phyloP scores from a whole-genome alignment of 2,113 vertebrate genomes.

The Carlito syrichta region DNA sequence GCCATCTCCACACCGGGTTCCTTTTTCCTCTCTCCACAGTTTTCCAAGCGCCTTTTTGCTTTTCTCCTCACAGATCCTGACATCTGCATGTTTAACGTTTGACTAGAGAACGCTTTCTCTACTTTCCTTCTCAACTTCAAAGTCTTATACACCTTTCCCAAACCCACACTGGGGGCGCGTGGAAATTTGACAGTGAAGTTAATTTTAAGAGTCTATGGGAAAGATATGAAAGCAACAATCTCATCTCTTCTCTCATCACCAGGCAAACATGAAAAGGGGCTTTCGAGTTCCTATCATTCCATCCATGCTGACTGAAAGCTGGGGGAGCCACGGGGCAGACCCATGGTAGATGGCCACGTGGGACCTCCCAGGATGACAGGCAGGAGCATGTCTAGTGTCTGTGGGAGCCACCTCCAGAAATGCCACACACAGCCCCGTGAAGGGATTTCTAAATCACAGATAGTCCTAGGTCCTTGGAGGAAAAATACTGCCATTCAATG shows the following conservation, averaged over 20 bases:
- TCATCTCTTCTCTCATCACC: neutral
- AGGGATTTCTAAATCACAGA: neutral
- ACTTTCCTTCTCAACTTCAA: conserved; percentile 18
- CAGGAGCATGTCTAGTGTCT: neutral
- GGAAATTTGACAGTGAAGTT: neutral
- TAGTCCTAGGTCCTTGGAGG: neutral
- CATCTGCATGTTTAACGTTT: neutral
- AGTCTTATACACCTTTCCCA: conserved; percentile 28
- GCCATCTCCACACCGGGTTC: neutral
- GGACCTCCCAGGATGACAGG: no score
- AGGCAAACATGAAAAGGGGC: neutral
- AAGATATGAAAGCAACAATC: conserved; percentile 12
- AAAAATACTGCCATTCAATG: neutral
- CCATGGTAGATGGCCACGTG: no score
- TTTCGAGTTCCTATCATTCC: neutral
- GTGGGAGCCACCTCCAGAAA: neutral
- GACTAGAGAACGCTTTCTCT: neutral
- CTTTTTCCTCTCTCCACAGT: neutral
- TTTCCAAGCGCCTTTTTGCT: neutral
- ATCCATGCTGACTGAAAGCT: neutral
- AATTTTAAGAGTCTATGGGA: conserved; percentile 29
- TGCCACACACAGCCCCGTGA: neutral
- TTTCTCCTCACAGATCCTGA: neutral
- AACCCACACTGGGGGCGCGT: neutral
- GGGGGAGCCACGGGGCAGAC: neutral